Percentiles rank a stretch among this genome's conserved stretches.
Evolutionary conservation across 2,113 vertebrate genomes (phyloP).

Genomic region (Tachuris rubrigastra): DNA sequence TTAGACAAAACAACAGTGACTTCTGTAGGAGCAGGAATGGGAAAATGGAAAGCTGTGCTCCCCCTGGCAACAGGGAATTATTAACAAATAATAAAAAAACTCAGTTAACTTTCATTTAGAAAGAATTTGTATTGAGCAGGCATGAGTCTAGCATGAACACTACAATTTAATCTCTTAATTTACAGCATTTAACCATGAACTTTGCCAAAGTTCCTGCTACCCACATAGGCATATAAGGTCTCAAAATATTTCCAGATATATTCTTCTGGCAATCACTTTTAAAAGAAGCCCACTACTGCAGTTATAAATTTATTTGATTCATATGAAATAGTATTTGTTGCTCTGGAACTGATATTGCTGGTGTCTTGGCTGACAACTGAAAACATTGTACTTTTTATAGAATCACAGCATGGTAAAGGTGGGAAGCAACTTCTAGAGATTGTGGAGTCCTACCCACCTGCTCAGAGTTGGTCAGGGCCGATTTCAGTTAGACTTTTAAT

Average conservation of each 20-base stretch:
- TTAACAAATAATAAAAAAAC: not conserved
- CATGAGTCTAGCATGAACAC: not conserved
- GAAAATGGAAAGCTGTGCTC: not conserved
- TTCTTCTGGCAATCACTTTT: not conserved
- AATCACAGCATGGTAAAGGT: not conserved
- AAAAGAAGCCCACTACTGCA: not conserved
- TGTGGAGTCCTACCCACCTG: not conserved
- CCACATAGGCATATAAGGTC: not conserved
- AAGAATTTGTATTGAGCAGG: not conserved
- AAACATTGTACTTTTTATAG: not conserved
- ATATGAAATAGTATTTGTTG: not conserved
- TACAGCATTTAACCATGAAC: not conserved
- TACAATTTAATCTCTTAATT: not conserved
- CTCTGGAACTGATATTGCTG: not conserved
- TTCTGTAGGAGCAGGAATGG: not conserved
- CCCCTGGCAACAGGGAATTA: conserved; percentile 12
- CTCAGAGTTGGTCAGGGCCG: not conserved
- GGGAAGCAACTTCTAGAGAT: not conserved
- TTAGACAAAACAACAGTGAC: not conserved
- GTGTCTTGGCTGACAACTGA: not conserved
- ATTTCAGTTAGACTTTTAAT: not conserved
- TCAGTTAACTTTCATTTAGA: not conserved
- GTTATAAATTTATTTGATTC: not conserved
- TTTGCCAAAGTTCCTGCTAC: not conserved
- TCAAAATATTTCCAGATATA: conserved; percentile 9